phyloP scores from a whole-genome alignment of 2,797 vertebrate genomes.

The Sebastes trivittatus region DNA sequence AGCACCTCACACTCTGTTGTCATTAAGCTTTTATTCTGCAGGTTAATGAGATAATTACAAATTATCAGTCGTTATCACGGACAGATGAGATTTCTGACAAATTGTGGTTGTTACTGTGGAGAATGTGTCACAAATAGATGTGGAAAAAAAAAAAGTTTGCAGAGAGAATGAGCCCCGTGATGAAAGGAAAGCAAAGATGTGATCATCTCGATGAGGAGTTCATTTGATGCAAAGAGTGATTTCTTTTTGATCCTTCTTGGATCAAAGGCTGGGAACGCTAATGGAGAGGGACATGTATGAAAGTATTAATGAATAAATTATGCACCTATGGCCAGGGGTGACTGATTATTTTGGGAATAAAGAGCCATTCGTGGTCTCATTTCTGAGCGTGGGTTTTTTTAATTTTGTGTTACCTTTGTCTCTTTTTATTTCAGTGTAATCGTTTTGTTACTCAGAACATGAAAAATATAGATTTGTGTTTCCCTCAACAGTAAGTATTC shows the following conservation, averaged over 20 bases:
- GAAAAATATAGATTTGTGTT: neutral
- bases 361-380: constrained; percentile 28
- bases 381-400: constrained; percentile 21
- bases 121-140: constrained; percentile 5
- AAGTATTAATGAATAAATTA: constrained; percentile 54
- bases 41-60: constrained; percentile 30
- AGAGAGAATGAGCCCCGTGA: constrained; percentile 1
- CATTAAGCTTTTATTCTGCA: constrained; percentile 2
- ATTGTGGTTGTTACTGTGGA: neutral
- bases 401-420: neutral
- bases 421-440: neutral
- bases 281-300: constrained; percentile 48
- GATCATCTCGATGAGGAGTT: constrained; percentile 39
- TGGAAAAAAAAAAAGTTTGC: neutral
- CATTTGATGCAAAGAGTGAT: constrained; percentile 28
- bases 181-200: constrained; percentile 27
- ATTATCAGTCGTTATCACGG: neutral
- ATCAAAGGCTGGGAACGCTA: constrained; percentile 51
- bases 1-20: constrained; percentile 1
- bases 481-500: neutral
- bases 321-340: constrained; percentile 26
- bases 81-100: constrained; percentile 9
- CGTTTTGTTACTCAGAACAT: neutral
- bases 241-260: constrained; percentile 47
- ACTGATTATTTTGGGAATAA: constrained; percentile 40